A percentile compares a stretch with the other conserved stretches of the same genome.
phyloP scores from a whole-genome alignment of 2,888 invertebrate species.

The Allygus modestus region DNA sequence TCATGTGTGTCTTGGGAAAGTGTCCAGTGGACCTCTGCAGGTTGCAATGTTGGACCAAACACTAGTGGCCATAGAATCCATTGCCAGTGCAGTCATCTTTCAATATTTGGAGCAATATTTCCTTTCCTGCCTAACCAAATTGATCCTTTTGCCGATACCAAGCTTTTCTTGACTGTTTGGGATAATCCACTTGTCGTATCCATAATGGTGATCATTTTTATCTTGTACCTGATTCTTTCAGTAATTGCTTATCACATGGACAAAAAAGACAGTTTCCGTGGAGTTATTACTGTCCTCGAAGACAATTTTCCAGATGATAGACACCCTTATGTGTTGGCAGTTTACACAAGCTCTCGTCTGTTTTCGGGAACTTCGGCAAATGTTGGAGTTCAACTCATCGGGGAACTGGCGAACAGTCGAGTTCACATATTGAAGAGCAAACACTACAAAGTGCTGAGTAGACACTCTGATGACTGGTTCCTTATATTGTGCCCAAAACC shows the following conservation, averaged over 20 bases:
- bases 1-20: background rate
- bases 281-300: conserved; percentile 64
- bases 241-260: conserved; percentile 66
- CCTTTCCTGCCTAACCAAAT: conserved; percentile 62
- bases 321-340: conserved; percentile 68
- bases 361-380: conserved; percentile 69
- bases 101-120: background rate
- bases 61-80: background rate
- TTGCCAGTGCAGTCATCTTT: background rate
- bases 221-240: conserved; percentile 66
- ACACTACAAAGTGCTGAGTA: conserved; percentile 51
- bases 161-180: conserved; percentile 65
- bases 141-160: conserved; percentile 66
- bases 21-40: background rate
- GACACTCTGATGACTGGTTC: conserved; percentile 62
- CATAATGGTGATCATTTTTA: conserved; percentile 63
- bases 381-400: conserved; percentile 68
- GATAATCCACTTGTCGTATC: conserved; percentile 67
- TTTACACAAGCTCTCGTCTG: conserved; percentile 68
- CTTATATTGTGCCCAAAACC: conserved; percentile 52
- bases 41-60: conserved; percentile 6
- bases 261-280: conserved; percentile 63
- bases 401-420: conserved; percentile 54
- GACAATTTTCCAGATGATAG: conserved; percentile 69
- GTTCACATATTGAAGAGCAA: conserved; percentile 64